Conservation (phyloP, 2,888 invertebrate species). For the Coleophora deauratella region DNA sequence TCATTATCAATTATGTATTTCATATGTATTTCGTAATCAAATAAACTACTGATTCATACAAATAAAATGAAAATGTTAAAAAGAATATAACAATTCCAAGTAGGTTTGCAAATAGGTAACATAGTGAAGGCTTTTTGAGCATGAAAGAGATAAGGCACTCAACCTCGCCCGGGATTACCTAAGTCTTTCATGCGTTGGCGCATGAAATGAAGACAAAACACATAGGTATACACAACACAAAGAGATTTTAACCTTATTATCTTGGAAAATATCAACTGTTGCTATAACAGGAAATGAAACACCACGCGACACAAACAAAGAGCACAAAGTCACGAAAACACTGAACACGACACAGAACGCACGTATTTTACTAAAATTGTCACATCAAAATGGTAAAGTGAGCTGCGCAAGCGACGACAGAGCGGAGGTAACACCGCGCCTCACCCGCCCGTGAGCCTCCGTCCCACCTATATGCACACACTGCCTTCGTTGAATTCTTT, state of each 20-base stretch:
- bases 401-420: conserved; percentile 54
- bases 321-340: conserved; percentile 47
- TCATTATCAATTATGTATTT: no score
- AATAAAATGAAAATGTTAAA: no score
- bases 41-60: no score
- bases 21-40: no score
- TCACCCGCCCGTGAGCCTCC: conserved; percentile 53
- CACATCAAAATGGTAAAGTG: conserved; percentile 35
- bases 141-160: conserved; percentile 46
- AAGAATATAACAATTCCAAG: no score
- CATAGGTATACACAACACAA: conserved; percentile 54
- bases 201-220: conserved; percentile 35
- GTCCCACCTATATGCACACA: conserved; percentile 54
- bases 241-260: conserved; percentile 45
- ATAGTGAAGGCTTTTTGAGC: not conserved
- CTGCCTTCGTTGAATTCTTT: conserved; percentile 70
- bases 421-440: conserved; percentile 50
- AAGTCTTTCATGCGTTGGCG: conserved; percentile 38
- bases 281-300: conserved; percentile 32
- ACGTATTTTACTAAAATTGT: conserved; percentile 51
- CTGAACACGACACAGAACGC: conserved; percentile 33
- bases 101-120: not conserved
- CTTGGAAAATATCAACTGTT: conserved; percentile 21
- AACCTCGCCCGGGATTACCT: conserved; percentile 38
- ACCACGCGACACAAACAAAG: conserved; percentile 42